These are phyloP conservation scores for Cololabis saira DNA, from an alignment of 2,113 vertebrate genomes.

Conservation along the genomic window DNA sequence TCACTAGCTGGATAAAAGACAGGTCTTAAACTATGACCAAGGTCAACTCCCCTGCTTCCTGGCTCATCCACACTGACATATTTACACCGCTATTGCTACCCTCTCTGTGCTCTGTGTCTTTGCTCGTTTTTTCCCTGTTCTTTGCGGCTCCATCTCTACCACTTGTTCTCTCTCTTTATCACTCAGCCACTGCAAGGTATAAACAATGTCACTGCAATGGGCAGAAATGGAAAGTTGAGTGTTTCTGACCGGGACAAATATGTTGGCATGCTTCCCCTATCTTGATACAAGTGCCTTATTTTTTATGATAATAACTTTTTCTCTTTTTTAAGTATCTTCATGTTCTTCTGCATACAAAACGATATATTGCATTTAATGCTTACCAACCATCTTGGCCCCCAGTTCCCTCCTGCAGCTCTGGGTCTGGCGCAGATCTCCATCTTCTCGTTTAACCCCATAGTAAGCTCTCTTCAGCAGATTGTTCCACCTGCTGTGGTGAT, in stretches of 20 bases:
- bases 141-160: conserved; percentile 16
- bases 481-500: too few relatives aligned
- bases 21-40: conserved; percentile 76
- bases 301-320: not conserved
- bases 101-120: conserved; percentile 25
- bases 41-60: conserved; percentile 65
- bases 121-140: conserved; percentile 5
- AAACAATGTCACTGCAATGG: conserved; percentile 15
- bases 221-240: not conserved
- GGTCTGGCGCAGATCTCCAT: too few relatives aligned
- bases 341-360: too few relatives aligned
- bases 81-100: conserved; percentile 58
- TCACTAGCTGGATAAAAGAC: conserved; percentile 62
- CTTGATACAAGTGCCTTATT: not conserved
- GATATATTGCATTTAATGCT: too few relatives aligned
- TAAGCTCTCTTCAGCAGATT: too few relatives aligned
- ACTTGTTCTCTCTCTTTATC: conserved; percentile 17
- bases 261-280: conserved; percentile 3
- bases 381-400: too few relatives aligned
- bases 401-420: too few relatives aligned
- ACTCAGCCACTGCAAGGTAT: conserved; percentile 23
- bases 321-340: too few relatives aligned
- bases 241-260: conserved; percentile 4
- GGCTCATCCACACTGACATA: conserved; percentile 60
- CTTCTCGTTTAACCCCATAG: too few relatives aligned